Percentiles rank a stretch among this genome's conserved stretches.
phyloP scores from a whole-genome alignment of 2,113 vertebrate species.

The Polypterus senegalus region DNA sequence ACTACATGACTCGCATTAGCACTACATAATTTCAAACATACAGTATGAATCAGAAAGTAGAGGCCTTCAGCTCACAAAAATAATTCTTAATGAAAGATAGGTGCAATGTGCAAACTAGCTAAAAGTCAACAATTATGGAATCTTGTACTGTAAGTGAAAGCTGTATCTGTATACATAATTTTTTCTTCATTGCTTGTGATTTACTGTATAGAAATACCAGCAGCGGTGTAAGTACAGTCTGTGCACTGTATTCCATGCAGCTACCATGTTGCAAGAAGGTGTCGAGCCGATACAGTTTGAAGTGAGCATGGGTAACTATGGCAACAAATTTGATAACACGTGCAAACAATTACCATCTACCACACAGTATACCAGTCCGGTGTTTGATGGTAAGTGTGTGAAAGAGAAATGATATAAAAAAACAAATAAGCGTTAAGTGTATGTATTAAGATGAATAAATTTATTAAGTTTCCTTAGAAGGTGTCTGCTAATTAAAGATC shows the following conservation, averaged over 20 bases:
- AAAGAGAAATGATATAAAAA: background rate
- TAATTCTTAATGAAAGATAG: too few species aligned
- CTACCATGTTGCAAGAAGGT: constrained; percentile 81
- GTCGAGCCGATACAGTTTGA: constrained; percentile 95
- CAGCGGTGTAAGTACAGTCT: constrained; percentile 82
- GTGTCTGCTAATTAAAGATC: background rate
- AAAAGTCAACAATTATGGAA: too few species aligned
- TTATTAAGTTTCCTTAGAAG: background rate
- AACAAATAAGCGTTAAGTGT: background rate
- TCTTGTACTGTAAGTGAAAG: too few species aligned
- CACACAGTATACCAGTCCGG: constrained; percentile 78
- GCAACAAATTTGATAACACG: constrained; percentile 89
- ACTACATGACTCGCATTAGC: background rate
- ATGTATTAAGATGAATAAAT: background rate
- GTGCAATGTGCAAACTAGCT: background rate
- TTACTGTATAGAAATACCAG: constrained; percentile 72
- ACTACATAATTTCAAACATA: background rate
- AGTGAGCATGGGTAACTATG: constrained; percentile 96
- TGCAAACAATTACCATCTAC: constrained; percentile 92
- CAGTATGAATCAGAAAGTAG: too few species aligned
- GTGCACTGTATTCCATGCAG: constrained; percentile 83
- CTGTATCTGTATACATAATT: too few species aligned
- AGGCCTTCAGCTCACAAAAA: too few species aligned
- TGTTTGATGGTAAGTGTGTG: constrained; percentile 77
- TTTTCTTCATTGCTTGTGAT: too few species aligned